Percentiles rank a stretch among this genome's conserved stretches.
phyloP scores from a whole-genome alignment of 2,797 vertebrate species.

The Sebastes aleutianus region DNA sequence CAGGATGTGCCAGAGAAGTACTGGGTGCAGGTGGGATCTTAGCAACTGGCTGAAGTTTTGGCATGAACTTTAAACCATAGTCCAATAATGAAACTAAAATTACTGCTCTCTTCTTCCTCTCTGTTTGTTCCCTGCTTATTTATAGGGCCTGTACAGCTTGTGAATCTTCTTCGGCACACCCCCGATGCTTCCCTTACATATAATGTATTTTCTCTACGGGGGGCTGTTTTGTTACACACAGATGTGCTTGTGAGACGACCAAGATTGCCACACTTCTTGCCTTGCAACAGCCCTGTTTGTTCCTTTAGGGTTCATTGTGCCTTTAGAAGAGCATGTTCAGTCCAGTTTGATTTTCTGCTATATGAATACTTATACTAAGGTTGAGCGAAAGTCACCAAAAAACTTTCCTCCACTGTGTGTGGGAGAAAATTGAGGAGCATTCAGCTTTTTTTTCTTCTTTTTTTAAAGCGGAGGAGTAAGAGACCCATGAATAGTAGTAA shows the following conservation, averaged over 20 bases:
- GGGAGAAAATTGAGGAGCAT: conserved; percentile 43
- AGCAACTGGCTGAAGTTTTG: not conserved
- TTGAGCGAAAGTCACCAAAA: conserved; percentile 45
- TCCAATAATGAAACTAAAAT: conserved; percentile 7
- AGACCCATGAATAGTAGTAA: conserved; percentile 73
- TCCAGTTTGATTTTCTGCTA: conserved; percentile 20
- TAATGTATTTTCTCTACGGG: conserved; percentile 7
- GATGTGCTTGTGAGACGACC: not conserved
- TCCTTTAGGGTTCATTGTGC: conserved; percentile 14
- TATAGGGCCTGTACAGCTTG: not conserved
- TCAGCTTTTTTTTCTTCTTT: conserved; percentile 10
- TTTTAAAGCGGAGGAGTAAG: conserved; percentile 48
- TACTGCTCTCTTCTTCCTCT: not conserved
- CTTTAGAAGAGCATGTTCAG: not conserved
- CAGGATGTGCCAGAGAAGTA: not conserved
- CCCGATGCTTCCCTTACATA: not conserved
- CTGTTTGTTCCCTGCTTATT: not conserved
- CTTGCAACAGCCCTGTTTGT: not conserved
- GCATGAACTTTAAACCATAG: not conserved
- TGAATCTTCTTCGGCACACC: conserved; percentile 1
- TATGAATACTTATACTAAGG: conserved; percentile 28
- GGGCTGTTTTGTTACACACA: conserved; percentile 15
- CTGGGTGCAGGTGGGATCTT: not conserved
- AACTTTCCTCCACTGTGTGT: conserved; percentile 43
- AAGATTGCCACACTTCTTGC: not conserved